Base-by-base conservation (phyloP, 2,888 invertebrate species). In the Steinernema carpocapsae region DNA sequence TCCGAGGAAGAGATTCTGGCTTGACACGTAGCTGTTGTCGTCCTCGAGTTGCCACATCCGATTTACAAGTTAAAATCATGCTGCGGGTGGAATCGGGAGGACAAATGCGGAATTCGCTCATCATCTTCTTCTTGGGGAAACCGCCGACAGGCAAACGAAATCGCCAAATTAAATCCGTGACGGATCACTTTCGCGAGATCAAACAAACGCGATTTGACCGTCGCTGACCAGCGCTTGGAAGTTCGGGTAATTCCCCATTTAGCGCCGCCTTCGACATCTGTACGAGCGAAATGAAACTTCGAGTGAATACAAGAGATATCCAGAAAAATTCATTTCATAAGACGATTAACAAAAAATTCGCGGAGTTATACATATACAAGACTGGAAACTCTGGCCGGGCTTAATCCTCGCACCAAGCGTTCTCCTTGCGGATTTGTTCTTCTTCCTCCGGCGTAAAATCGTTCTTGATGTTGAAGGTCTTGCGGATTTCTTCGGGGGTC, bases 381-480 rank as follows among this genome's bases (percentile, higher is more conserved):
- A n/a, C n/a, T n/a, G n/a, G n/a, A n/a, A n/a, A n/a, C n/a, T n/a
- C n/a, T n/a, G n/a, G n/a, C n/a, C n/a, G n/a, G 37, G 26, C 24
- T 81, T 81, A 85, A 73, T 85, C 85, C 79, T 85, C 85, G 77
- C 85, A 85, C 85, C 85, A 85, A 52, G 85, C 85, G 76, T 85
- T 85, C 77, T 85, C 85, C 73, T 83, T 82, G 72, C 84, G 81
- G 73, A 85, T 84, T 74, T 85, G 96, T 85, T 97, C 97, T 89
- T 99, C 97, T 88, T 99, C 97, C 46, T 94, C 93, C 1, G 95
- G 93, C 52, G 90, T 90, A 83, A 91, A 90, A 81, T 90, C 90
- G 83, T 90, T 90, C 85, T 90, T 90, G 82, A 90, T 91, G 85
- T 91, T 90, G 85, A 90, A 90, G 1, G 90, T 90, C 79, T 90